phyloP scores from a whole-genome alignment of 30 jellyfish, hydroid and myxozoan species.

The Nemopilema nomurai region DNA sequence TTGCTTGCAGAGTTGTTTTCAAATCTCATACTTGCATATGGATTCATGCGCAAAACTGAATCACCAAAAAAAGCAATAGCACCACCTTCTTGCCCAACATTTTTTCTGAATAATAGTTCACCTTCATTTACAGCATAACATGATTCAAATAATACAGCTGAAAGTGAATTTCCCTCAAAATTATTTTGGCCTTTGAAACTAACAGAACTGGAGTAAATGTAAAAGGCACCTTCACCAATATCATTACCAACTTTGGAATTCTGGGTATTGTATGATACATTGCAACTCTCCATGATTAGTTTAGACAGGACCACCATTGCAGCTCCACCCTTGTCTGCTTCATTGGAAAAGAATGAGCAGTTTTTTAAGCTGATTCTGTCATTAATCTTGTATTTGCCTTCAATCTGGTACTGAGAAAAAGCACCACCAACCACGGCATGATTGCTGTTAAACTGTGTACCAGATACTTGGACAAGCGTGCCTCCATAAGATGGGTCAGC shows the following conservation, averaged over 20 bases:
- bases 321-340: conserved; percentile 58
- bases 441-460: conserved; percentile 33
- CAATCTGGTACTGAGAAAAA: conserved; percentile 16
- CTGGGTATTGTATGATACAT: conserved; percentile 18
- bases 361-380: conserved; percentile 15
- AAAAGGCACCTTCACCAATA: conserved; percentile 74
- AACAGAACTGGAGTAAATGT: conserved; percentile 25
- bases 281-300: conserved; percentile 12
- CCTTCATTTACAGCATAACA: conserved; percentile 14
- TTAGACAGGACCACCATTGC: not conserved
- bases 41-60: conserved; percentile 30
- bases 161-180: conserved; percentile 24
- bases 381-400: conserved; percentile 3
- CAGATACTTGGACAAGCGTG: conserved; percentile 9
- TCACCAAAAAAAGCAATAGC: conserved; percentile 71
- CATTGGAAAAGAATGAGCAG: conserved; percentile 37
- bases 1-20: conserved; percentile 62
- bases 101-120: conserved; percentile 19
- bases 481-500: conserved; percentile 25
- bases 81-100: conserved; percentile 81
- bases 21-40: conserved; percentile 32
- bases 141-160: conserved; percentile 75
- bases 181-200: conserved; percentile 9
- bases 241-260: conserved; percentile 1
- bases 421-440: conserved; percentile 77